Conservation (phyloP, 30 jellyfish, hydroid and myxozoan genomes). For the Chrysaora quinquecirrha region DNA sequence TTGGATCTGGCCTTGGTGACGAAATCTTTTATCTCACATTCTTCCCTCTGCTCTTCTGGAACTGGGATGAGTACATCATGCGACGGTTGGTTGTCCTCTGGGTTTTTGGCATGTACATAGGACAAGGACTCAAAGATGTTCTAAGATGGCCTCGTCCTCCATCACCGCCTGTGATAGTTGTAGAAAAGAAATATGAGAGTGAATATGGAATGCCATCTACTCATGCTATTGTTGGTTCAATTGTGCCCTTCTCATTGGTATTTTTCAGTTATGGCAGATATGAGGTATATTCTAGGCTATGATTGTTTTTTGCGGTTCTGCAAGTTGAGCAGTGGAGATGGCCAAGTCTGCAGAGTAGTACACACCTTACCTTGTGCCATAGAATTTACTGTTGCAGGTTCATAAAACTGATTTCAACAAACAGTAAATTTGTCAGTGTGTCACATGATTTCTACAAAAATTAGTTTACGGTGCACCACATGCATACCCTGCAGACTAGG, state of each 20-base stretch:
- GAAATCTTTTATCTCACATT: constrained; percentile 88
- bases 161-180: constrained; percentile 89
- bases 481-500: too few species aligned
- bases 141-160: constrained; percentile 98
- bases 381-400: too few species aligned
- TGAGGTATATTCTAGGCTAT: constrained; percentile 72
- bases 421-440: too few species aligned
- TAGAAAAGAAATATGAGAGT: constrained; percentile 82
- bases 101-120: constrained; percentile 95
- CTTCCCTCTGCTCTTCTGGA: constrained; percentile 92
- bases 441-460: too few species aligned
- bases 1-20: constrained; percentile 96
- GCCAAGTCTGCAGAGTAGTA: too few species aligned
- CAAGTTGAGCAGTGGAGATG: too few species aligned
- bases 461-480: too few species aligned
- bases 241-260: constrained; percentile 88
- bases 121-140: constrained; percentile 91
- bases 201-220: constrained; percentile 99
- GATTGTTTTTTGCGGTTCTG: not conserved
- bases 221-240: constrained; percentile 92
- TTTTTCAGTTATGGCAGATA: constrained; percentile 90
- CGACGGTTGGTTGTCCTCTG: constrained; percentile 86
- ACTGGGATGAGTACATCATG: constrained; percentile 88
- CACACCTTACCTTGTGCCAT: too few species aligned
- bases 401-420: too few species aligned